These are phyloP conservation scores for Ficedula albicollis DNA, from an alignment of 2,797 vertebrate genomes.

Conservation along the genomic window DNA sequence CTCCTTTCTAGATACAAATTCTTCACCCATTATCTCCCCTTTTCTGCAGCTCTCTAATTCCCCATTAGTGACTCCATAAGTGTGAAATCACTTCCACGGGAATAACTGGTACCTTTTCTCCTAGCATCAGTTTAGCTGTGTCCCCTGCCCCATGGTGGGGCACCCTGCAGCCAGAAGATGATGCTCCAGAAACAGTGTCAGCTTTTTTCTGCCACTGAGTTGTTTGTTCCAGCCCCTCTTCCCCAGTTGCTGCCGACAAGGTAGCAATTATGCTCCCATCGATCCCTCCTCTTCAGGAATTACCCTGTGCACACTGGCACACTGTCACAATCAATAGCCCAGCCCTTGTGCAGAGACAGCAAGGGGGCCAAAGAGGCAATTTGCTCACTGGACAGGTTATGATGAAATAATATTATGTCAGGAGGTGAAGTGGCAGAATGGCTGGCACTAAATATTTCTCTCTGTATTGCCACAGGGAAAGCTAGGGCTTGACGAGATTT, in stretches of 20 bases:
- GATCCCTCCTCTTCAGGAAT: constrained; percentile 42
- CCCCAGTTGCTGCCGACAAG: not conserved
- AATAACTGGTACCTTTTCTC: not conserved
- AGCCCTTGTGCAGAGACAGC: not conserved
- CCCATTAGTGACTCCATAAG: fast-evolving
- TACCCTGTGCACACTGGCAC: not conserved
- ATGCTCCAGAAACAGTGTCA: not conserved
- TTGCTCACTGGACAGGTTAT: constrained; percentile 48
- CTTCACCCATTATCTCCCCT: not conserved
- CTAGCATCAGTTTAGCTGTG: not conserved
- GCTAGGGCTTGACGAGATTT: constrained; percentile 25
- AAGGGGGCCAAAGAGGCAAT: constrained; percentile 28
- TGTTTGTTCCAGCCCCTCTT: not conserved
- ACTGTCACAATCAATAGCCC: constrained; percentile 39
- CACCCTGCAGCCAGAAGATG: not conserved
- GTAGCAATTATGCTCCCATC: constrained; percentile 40
- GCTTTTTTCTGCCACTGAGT: not conserved
- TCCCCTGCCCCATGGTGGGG: not conserved
- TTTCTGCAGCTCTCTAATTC: not conserved
- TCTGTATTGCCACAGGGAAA: not conserved
- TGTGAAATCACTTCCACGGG: not conserved
- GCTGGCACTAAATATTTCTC: constrained; percentile 27
- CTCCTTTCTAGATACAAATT: not conserved
- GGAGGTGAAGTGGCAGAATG: constrained; percentile 21
- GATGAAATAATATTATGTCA: constrained; percentile 61